Conservation (phyloP, 2,888 invertebrate genomes). For the Spilarctia lutea region DNA sequence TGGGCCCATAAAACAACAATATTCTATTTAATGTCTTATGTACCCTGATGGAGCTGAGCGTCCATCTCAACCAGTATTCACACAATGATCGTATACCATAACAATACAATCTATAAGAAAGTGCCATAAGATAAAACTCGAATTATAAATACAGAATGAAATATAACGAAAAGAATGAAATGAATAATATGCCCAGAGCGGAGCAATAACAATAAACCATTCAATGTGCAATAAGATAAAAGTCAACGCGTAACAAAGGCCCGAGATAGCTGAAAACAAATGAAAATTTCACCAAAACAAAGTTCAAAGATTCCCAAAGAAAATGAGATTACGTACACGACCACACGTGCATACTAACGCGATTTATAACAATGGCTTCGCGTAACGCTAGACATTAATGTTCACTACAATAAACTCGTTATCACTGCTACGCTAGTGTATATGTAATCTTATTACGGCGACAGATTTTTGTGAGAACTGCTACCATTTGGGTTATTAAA, state of each 20-base stretch:
- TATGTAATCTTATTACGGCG: conserved; percentile 10
- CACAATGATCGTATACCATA: background rate
- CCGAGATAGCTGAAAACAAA: background rate
- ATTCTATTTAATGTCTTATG: too few relatives aligned
- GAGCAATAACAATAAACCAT: background rate
- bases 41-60: background rate
- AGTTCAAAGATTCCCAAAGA: conserved; percentile 12
- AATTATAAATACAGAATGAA: background rate
- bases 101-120: background rate
- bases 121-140: background rate
- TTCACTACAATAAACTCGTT: conserved; percentile 18
- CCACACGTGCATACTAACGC: conserved; percentile 19
- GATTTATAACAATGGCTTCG: conserved; percentile 49
- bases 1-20: too few relatives aligned
- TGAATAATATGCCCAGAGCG: background rate
- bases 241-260: conserved; percentile 6
- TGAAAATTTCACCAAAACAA: conserved; percentile 4
- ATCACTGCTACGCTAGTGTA: conserved; percentile 6
- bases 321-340: conserved; percentile 11
- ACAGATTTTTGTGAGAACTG: background rate
- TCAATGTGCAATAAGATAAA: background rate
- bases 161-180: background rate
- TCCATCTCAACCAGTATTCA: background rate
- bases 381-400: conserved; percentile 27
- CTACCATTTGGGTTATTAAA: background rate